Evolutionary conservation across 2,113 vertebrate species (phyloP), one percentile per base, ranked within the genome.

Genomic region (Prionailurus viverrinus): DNA sequence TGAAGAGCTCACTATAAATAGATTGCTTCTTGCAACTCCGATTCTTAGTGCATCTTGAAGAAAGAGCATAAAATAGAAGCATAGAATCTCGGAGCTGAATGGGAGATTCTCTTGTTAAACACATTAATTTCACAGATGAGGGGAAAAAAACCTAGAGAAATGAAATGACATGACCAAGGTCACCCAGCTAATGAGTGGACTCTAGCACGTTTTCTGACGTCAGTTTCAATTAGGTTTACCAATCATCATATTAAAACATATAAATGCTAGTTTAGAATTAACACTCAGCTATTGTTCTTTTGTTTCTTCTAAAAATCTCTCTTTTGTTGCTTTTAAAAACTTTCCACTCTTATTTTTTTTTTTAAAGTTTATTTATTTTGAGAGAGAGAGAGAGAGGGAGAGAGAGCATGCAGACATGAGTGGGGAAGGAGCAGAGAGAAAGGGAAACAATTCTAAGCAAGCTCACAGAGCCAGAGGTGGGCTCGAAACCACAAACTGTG

Each of bases 1-100:
- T 68, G 71, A 95, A 97, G 93, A 95, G 39, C 55, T 94, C 48
- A 76, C 92, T 96, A 95, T 69, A 97, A 95, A 87, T 84, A 97
- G 89, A 92, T 83, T 58, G 36, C 45, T 91, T 93, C 86, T 94
- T 92, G 18, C 66, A 88, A 83, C 51, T 93, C 84, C 53, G 58
- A 87, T 83, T 95, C 91, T 93, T 91, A 85, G 58, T 55, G 53
- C 19, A 76, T 48, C 58, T 93, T 91, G 78, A 94, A 95, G 65
- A 95, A 92, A 83, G 53, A 91, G 51, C 45, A 89, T 87, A 90
- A 95, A 91, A 88, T 71, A 92, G 55, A 96, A 39, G 39, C n/a
- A 39, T 4, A 95, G 93, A 45, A 93, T 89, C 82, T 93, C 74
- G 48, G 61, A 79, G 19, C 11, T 48, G 7, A 91, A 68, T 87